Base-by-base conservation (phyloP, 2,113 vertebrate species). In the Azemiops feae region DNA sequence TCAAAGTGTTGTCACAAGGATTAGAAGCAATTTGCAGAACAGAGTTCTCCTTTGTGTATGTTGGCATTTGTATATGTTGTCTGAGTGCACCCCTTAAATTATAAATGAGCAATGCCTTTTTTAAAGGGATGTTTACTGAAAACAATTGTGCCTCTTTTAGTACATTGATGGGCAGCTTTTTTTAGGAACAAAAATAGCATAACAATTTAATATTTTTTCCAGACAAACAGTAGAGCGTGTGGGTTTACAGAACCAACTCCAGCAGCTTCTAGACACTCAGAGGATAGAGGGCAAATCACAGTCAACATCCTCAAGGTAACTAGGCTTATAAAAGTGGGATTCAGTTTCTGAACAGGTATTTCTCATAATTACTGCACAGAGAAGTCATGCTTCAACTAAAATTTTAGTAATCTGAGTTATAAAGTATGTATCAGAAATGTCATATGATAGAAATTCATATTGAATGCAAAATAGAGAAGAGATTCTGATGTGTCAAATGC, bases 201-300 rank as follows among this genome's bases (percentile, higher is more conserved):
- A 93, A 92, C 22, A 55, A 87, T 92, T 87, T 81, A 86, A 2
- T 7, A 92, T 95, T 94, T 95, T 91, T 91, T 96, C 16, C 97
- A 99, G 99, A 94, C 99, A 99, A 95, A 98, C 99, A 0, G 90
- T 98, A 86, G 98, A 99, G 91, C 98, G 98, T 93, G 98, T 98
- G 74, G 97, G 97, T 0, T 96, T 99, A 11, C 99, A 99, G 97
- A 99, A 98, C 57, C 99, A 99, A 52, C 97, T 99, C 88, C 99
- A 99, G 93, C 98, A 98, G 85, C 97, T 99, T 94, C 97, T 98
- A 95, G 98, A 99, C 95, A 97, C 97, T 85, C 98, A 97, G 96
- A 97, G 98, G 47, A 92, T 95, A 0, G 98, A 98, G 94, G 95
- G 98, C 91, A 98, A 97, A 18, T 98, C 98, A 1, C 97, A 98